A percentile compares a stretch with the other conserved stretches of the same genome.
Conservation (phyloP, 1,140 invertebrate species). For the Charaxes varanes region DNA sequence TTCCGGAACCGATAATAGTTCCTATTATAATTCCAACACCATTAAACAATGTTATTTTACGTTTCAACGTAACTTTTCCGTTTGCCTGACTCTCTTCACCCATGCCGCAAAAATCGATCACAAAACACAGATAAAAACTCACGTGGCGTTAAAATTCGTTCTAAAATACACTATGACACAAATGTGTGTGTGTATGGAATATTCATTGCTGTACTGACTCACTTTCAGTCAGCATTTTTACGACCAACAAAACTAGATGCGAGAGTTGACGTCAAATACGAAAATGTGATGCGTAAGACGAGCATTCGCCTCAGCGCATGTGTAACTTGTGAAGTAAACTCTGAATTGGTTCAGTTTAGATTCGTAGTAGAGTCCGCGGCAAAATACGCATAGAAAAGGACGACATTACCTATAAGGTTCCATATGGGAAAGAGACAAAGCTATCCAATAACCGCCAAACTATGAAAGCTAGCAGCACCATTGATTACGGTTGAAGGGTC, state of each 20-base stretch:
- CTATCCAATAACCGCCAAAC: too few relatives aligned
- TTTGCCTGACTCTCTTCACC: slow-evolving; percentile 62
- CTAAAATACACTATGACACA: background rate
- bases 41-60: slow-evolving; percentile 88
- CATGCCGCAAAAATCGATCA: slow-evolving; percentile 70
- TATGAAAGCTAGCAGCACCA: too few relatives aligned
- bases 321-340: slow-evolving; percentile 22
- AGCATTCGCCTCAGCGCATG: slow-evolving; percentile 46
- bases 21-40: slow-evolving; percentile 92
- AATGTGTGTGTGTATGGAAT: slow-evolving; percentile 11
- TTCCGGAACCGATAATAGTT: slow-evolving; percentile 89
- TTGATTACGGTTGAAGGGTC: too few relatives aligned
- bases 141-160: slow-evolving; percentile 38
- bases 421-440: too few relatives aligned
- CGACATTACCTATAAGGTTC: too few relatives aligned
- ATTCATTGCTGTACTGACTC: slow-evolving; percentile 42
- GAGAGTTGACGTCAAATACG: slow-evolving; percentile 39
- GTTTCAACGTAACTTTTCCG: slow-evolving; percentile 80
- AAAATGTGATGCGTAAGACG: slow-evolving; percentile 26
- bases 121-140: slow-evolving; percentile 44
- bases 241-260: slow-evolving; percentile 46
- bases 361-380: slow-evolving; percentile 1
- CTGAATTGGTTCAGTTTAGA: slow-evolving; percentile 19
- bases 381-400: slow-evolving; percentile 7
- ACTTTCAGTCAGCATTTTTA: slow-evolving; percentile 65